Percentiles rank a stretch among this genome's conserved stretches.
Conservation (phyloP, 1,140 invertebrate species). For the Camponotus floridanus region DNA sequence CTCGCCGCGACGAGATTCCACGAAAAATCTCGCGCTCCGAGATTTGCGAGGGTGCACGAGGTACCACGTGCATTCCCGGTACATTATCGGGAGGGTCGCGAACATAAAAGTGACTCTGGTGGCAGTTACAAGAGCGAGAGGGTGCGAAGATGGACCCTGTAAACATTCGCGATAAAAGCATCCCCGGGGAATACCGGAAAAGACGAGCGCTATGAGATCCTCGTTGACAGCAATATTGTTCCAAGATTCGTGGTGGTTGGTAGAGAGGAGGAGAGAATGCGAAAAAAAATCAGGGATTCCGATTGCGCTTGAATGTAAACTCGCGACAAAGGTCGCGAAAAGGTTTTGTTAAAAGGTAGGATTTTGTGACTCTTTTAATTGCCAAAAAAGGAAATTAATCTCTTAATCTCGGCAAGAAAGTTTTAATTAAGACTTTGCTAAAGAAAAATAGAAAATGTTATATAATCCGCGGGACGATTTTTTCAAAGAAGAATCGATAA, state of each 20-base stretch:
- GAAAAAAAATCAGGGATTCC: constrained; percentile 2
- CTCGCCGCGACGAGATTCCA: constrained; percentile 17
- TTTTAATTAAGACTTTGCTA: constrained; percentile 26
- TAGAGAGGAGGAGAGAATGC: not conserved
- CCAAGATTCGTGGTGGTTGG: constrained; percentile 55
- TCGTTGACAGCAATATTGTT: constrained; percentile 50
- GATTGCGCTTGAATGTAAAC: not conserved
- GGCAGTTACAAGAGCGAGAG: constrained; percentile 33
- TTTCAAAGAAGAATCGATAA: constrained; percentile 16
- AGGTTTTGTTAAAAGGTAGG: constrained; percentile 12
- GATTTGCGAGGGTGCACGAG: not conserved
- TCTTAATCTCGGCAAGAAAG: constrained; percentile 26
- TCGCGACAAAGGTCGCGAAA: not conserved
- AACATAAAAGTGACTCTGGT: constrained; percentile 61
- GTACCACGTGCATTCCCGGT: not conserved
- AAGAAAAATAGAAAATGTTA: constrained; percentile 23
- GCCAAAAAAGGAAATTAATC: constrained; percentile 51
- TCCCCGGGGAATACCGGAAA: constrained; percentile 43
- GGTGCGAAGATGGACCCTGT: constrained; percentile 74
- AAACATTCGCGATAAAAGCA: constrained; percentile 76
- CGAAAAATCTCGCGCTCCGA: constrained; percentile 46
- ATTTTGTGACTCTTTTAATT: constrained; percentile 11
- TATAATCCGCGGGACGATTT: not conserved
- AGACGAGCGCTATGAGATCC: constrained; percentile 53
- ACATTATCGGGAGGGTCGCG: constrained; percentile 53